Percentiles rank a stretch among this genome's conserved stretches.
These are phyloP conservation scores for Coptotermes formosanus DNA, from an alignment of 1,140 invertebrate species.

Conservation along the genomic window DNA sequence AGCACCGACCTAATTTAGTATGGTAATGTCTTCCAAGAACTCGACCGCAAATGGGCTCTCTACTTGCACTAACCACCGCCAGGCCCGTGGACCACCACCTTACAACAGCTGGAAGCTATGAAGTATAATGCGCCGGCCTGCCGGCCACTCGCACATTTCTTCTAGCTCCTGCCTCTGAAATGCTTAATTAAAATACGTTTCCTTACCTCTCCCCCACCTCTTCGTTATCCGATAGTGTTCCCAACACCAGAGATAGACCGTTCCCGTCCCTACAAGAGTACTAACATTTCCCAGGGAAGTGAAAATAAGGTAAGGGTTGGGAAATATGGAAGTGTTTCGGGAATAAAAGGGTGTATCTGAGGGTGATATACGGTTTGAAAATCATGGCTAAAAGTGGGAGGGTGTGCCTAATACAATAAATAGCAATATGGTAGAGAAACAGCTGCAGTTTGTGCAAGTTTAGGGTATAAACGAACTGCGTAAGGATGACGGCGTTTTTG, in stretches of 20 bases:
- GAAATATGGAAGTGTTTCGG: conserved; percentile 2
- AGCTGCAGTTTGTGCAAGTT: background rate
- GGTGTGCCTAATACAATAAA: background rate
- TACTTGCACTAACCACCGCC: background rate
- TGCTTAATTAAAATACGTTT: conserved; percentile 17
- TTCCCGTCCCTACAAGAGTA: background rate
- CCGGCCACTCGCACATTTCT: background rate
- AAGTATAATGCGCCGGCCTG: background rate
- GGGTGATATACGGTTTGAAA: background rate
- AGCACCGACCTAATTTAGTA: conserved; percentile 1
- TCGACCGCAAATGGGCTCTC: background rate
- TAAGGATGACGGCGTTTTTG: background rate
- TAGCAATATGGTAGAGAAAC: background rate
- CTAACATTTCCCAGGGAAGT: background rate
- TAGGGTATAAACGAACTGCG: background rate
- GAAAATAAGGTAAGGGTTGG: conserved; percentile 15
- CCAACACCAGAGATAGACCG: background rate
- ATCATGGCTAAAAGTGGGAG: background rate
- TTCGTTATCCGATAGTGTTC: background rate
- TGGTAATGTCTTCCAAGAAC: conserved; percentile 18
- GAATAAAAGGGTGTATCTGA: too few relatives aligned
- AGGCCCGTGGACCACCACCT: background rate
- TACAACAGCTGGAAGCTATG: conserved; percentile 17
- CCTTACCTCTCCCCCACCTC: background rate
- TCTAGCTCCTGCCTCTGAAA: background rate